phyloP scores from a whole-genome alignment of 2,888 invertebrate genomes.

The Melanargia galathea region DNA sequence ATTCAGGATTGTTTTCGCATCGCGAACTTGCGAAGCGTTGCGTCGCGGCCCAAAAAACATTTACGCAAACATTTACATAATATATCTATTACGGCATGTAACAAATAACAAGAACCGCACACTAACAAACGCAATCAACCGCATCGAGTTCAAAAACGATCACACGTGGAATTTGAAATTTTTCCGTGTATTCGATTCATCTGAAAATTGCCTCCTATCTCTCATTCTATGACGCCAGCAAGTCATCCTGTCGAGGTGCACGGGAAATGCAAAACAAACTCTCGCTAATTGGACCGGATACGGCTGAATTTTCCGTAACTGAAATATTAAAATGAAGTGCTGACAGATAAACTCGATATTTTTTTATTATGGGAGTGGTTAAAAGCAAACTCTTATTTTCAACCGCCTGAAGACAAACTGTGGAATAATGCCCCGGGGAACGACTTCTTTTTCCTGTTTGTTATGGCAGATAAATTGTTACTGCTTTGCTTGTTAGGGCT shows the following conservation, averaged over 20 bases:
- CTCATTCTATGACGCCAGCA: slow-evolving; percentile 12
- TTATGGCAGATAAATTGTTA: slow-evolving; percentile 21
- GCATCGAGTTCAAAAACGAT: not conserved
- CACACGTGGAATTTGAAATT: not conserved
- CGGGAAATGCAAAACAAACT: slow-evolving; percentile 71
- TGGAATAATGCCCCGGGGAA: slow-evolving; percentile 22
- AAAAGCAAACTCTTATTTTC: slow-evolving; percentile 23
- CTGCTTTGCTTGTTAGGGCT: not conserved
- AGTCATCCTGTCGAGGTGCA: slow-evolving; percentile 51
- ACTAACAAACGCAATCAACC: not conserved
- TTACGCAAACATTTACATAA: no score
- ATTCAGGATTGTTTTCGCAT: no score
- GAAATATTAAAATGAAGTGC: slow-evolving; percentile 37
- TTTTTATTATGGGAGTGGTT: slow-evolving; percentile 27
- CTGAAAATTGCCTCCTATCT: slow-evolving; percentile 7
- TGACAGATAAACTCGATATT: slow-evolving; percentile 33
- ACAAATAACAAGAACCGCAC: not conserved
- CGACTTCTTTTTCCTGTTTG: slow-evolving; percentile 20
- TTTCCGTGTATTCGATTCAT: slow-evolving; percentile 2
- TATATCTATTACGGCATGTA: no score
- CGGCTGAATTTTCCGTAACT: slow-evolving; percentile 42
- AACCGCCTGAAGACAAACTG: slow-evolving; percentile 20
- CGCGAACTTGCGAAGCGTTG: no score
- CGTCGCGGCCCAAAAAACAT: no score
- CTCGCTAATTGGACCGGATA: slow-evolving; percentile 44